Percentiles rank a stretch among this genome's conserved stretches.
Conservation (phyloP, 2,113 vertebrate species). For the Pterocles burchelli region DNA sequence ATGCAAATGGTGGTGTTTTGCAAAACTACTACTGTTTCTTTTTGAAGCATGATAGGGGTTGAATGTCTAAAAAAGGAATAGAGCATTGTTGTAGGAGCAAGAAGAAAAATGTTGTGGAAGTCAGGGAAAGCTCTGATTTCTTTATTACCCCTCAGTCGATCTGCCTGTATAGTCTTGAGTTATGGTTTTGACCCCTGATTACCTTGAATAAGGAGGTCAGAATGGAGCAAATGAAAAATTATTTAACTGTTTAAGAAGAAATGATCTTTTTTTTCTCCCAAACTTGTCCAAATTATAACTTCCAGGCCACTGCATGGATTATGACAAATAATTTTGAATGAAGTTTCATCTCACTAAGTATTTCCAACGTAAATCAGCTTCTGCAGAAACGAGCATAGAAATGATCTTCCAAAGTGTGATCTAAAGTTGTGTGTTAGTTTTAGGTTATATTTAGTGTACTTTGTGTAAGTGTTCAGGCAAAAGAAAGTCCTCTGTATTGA, state of each 20-base stretch:
- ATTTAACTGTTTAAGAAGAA: not conserved
- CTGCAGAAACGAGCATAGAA: too few relatives aligned
- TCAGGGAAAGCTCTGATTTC: not conserved
- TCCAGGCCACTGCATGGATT: not conserved
- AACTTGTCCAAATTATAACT: not conserved
- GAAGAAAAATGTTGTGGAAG: not conserved
- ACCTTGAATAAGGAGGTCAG: not conserved
- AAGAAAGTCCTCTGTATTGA: not conserved
- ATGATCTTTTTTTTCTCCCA: not conserved
- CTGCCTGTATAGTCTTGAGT: not conserved
- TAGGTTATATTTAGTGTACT: not conserved
- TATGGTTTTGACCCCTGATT: not conserved
- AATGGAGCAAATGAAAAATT: not conserved
- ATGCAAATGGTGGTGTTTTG: not conserved
- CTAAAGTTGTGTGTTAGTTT: not conserved
- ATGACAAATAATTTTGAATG: not conserved
- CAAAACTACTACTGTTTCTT: not conserved
- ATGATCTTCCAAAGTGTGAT: not conserved
- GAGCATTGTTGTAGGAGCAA: not conserved
- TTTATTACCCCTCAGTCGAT: not conserved
- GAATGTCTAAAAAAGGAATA: not conserved
- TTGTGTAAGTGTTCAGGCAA: not conserved
- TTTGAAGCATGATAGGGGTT: accelerated
- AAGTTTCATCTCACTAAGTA: not conserved
- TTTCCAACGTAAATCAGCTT: not conserved